Conservation (phyloP, 1,140 invertebrate genomes). For the Phymastichus coffea region DNA sequence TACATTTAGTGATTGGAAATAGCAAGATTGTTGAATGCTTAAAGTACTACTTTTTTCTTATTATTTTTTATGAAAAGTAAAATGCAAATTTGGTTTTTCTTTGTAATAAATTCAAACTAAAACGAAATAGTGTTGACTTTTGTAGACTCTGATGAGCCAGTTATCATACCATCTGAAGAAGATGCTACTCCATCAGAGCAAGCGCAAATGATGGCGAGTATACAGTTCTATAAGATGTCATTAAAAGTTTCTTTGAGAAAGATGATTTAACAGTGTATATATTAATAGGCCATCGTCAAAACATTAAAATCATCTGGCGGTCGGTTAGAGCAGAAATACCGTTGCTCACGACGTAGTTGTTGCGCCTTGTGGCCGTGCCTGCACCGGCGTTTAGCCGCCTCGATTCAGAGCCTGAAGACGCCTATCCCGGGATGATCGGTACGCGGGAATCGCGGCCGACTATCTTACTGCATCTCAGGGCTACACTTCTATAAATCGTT, state of each 20-base stretch:
- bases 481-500: slow-evolving; percentile 29
- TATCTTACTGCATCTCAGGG: too few relatives aligned
- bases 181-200: slow-evolving; percentile 22
- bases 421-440: slow-evolving; percentile 25
- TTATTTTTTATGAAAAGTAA: too few relatives aligned
- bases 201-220: slow-evolving; percentile 23
- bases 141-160: slow-evolving; percentile 24
- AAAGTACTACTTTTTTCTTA: too few relatives aligned
- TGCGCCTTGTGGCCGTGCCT: slow-evolving; percentile 14
- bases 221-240: too few relatives aligned
- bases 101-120: background rate
- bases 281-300: slow-evolving; percentile 20
- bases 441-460: too few relatives aligned
- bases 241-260: too few relatives aligned
- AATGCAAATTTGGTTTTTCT: too few relatives aligned
- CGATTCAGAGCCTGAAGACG: slow-evolving; percentile 18
- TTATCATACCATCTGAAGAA: slow-evolving; percentile 27
- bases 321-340: slow-evolving; percentile 20
- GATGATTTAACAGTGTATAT: background rate
- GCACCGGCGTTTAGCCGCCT: slow-evolving; percentile 24
- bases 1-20: too few relatives aligned
- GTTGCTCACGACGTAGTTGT: slow-evolving; percentile 17
- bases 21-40: too few relatives aligned
- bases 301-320: slow-evolving; percentile 19
- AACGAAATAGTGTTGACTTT: too few relatives aligned